These are phyloP conservation scores for Tyria jacobaeae DNA, from an alignment of 2,888 invertebrate genomes.

Conservation along the genomic window DNA sequence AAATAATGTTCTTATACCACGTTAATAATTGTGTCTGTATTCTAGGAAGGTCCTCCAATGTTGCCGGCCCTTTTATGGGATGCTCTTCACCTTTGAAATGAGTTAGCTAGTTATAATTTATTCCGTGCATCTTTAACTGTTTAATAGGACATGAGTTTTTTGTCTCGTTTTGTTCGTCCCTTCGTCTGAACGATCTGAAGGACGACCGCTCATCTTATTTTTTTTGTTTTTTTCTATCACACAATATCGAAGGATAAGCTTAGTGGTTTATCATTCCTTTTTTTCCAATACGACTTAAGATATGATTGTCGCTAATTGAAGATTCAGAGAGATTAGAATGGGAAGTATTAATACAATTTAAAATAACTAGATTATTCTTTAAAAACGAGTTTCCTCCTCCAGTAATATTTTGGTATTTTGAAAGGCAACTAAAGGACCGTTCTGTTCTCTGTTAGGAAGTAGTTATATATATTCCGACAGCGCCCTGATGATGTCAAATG, in stretches of 20 bases:
- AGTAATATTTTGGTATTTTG: too few relatives aligned
- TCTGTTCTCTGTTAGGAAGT: too few relatives aligned
- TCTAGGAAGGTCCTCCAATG: slow-evolving; percentile 42
- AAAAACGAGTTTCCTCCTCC: too few relatives aligned
- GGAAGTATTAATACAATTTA: neutral
- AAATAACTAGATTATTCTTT: too few relatives aligned
- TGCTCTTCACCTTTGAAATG: slow-evolving; percentile 58
- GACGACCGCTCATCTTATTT: slow-evolving; percentile 44
- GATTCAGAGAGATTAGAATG: neutral
- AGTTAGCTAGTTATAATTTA: slow-evolving; percentile 70
- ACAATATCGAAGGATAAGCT: slow-evolving; percentile 34
- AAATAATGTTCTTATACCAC: slow-evolving; percentile 9
- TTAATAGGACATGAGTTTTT: slow-evolving; percentile 70
- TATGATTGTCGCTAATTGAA: neutral
- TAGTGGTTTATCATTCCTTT: neutral
- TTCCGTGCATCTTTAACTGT: slow-evolving; percentile 72
- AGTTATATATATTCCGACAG: too few relatives aligned
- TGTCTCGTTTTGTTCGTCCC: slow-evolving; percentile 51
- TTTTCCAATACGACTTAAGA: neutral
- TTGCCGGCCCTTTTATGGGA: slow-evolving; percentile 49
- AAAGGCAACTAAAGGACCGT: too few relatives aligned
- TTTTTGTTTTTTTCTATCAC: slow-evolving; percentile 64
- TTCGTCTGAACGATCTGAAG: slow-evolving; percentile 17
- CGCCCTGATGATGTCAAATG: too few relatives aligned
- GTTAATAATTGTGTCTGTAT: slow-evolving; percentile 58